Conservation (phyloP, 2,888 invertebrate genomes). For the Hemaris fuciformis region DNA sequence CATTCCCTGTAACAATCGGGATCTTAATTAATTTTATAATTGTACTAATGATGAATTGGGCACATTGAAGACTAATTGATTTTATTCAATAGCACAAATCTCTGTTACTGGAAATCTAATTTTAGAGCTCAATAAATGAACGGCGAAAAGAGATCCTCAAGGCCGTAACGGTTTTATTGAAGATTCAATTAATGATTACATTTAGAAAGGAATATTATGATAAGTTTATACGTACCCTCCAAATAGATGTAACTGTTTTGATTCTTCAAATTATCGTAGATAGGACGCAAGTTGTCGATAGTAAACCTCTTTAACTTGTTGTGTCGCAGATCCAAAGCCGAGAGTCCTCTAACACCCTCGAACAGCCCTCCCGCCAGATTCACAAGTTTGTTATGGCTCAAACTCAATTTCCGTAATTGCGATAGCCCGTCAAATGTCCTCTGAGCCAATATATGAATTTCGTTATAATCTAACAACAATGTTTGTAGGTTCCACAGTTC, state of each 20-base stretch:
- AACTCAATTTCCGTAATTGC: conserved; percentile 85
- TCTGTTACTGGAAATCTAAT: neutral
- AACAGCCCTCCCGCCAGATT: conserved; percentile 86
- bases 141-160: neutral
- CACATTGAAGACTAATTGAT: conserved; percentile 39
- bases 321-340: conserved; percentile 87
- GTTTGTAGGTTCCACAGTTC: conserved; percentile 88
- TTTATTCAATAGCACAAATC: conserved; percentile 35
- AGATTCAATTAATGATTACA: neutral
- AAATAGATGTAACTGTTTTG: conserved; percentile 87
- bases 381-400: conserved; percentile 88
- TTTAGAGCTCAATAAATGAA: conserved; percentile 1
- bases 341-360: conserved; percentile 85
- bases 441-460: conserved; percentile 86
- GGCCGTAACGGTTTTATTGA: neutral
- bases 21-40: conserved; percentile 50
- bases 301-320: conserved; percentile 89
- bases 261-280: conserved; percentile 88
- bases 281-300: conserved; percentile 87
- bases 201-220: neutral
- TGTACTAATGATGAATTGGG: conserved; percentile 39
- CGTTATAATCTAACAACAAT: conserved; percentile 86
- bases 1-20: conserved; percentile 86
- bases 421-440: conserved; percentile 89
- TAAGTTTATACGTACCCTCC: conserved; percentile 83